phyloP scores from a whole-genome alignment of 2,113 vertebrate species.

The Perccottus glenii region DNA sequence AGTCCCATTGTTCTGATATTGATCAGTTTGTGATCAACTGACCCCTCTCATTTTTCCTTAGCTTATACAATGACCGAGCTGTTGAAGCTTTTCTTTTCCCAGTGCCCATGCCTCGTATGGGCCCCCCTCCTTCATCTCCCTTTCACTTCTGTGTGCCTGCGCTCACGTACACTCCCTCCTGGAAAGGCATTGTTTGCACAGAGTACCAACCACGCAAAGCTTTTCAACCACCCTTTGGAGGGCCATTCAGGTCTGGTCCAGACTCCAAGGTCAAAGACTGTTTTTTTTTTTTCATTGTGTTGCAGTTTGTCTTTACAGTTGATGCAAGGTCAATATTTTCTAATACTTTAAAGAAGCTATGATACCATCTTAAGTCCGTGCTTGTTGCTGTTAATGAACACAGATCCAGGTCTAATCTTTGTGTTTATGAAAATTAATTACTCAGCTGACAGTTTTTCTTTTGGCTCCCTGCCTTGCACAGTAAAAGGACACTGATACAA shows the following conservation, averaged over 20 bases:
- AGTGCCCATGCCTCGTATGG: not conserved
- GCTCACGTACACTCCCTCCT: slow-evolving; percentile 75
- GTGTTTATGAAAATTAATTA: slow-evolving; percentile 27
- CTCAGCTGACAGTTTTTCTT: slow-evolving; percentile 24
- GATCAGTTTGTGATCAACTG: too few species aligned
- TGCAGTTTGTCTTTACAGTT: not conserved
- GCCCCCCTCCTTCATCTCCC: slow-evolving; percentile 1
- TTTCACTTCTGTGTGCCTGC: slow-evolving; percentile 62
- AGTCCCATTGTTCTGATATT: too few species aligned
- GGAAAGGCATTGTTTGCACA: slow-evolving; percentile 61
- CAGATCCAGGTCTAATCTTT: slow-evolving; percentile 24
- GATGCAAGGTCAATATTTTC: not conserved
- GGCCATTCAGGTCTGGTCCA: slow-evolving; percentile 35
- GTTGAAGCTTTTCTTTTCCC: slow-evolving; percentile 5
- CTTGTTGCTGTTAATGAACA: slow-evolving; percentile 15
- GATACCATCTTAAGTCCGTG: slow-evolving; percentile 39
- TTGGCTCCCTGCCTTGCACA: slow-evolving; percentile 31
- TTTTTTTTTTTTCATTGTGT: slow-evolving; percentile 6
- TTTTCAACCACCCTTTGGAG: slow-evolving; percentile 40
- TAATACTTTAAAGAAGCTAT: not conserved
- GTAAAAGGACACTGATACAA: slow-evolving; percentile 29
- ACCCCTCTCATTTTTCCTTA: too few species aligned
- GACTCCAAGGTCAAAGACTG: slow-evolving; percentile 45
- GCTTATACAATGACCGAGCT: not conserved
- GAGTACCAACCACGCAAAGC: slow-evolving; percentile 30